Evolutionary conservation across 2,797 vertebrate species (phyloP).

Genomic region (Halcyon smyrnensis): DNA sequence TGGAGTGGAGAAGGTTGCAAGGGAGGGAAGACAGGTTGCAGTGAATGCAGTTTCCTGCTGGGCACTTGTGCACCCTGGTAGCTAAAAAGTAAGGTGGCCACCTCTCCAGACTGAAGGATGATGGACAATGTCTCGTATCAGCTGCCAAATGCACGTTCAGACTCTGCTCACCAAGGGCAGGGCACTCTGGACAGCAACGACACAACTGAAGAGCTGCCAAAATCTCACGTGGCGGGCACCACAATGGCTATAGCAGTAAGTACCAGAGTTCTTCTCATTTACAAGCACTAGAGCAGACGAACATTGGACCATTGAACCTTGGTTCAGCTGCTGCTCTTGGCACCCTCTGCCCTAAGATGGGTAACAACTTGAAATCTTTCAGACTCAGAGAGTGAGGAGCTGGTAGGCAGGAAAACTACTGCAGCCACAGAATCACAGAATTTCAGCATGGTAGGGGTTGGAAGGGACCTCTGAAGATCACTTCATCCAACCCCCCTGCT

Average conservation of each 20-base stretch:
- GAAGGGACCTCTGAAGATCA: neutral
- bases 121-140: accelerated
- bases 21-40: neutral
- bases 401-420: neutral
- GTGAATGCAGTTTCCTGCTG: accelerated
- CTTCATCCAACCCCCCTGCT: too few relatives aligned
- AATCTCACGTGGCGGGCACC: accelerated
- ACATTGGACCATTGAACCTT: accelerated
- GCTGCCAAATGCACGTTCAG: neutral
- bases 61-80: neutral
- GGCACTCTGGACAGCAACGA: neutral
- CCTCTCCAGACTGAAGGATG: neutral
- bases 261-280: neutral
- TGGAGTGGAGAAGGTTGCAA: accelerated
- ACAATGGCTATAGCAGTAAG: accelerated
- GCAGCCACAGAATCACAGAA: neutral
- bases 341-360: neutral
- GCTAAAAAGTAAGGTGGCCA: neutral
- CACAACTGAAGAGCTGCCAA: accelerated
- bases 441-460: neutral
- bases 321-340: neutral
- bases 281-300: neutral
- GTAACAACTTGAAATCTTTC: neutral
- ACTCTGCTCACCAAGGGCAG: accelerated
- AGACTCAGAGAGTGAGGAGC: accelerated